Conservation (phyloP, 2,113 vertebrate genomes). For the Oriolus oriolus region DNA sequence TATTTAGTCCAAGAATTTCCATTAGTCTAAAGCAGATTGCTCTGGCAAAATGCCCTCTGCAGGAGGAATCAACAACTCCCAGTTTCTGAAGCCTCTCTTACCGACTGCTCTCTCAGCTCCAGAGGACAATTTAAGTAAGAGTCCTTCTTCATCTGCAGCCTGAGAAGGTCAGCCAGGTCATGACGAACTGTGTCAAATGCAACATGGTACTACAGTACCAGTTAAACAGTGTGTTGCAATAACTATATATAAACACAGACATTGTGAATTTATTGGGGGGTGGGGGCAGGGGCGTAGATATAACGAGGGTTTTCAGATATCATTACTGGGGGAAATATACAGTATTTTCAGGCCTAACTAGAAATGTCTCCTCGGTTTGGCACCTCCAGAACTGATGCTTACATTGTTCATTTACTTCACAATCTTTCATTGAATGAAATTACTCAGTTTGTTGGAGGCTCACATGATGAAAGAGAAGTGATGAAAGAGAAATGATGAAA, state of each 20-base stretch:
- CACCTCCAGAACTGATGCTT: neutral
- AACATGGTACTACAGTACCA: neutral
- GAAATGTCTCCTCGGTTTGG: neutral
- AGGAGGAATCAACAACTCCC: constrained; percentile 3
- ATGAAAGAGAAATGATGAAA: neutral
- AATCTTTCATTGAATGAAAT: neutral
- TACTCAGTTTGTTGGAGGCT: neutral
- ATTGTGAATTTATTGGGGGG: neutral
- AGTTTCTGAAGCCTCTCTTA: neutral
- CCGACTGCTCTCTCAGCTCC: neutral
- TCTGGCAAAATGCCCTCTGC: constrained; percentile 22
- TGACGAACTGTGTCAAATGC: neutral
- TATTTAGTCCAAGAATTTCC: constrained; percentile 54
- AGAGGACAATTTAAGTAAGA: neutral
- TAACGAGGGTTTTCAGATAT: neutral
- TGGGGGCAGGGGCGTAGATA: fast-evolving
- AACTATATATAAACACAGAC: neutral
- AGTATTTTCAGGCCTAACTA: neutral
- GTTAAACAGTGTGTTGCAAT: neutral
- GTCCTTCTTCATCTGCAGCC: neutral
- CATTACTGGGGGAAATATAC: neutral
- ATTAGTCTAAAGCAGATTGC: constrained; percentile 28
- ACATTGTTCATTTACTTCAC: neutral
- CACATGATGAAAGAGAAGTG: neutral
- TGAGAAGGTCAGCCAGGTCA: neutral